These are phyloP conservation scores for Melanotaenia pygmaea DNA, from an alignment of 2,797 vertebrate species.

Conservation along the genomic window DNA sequence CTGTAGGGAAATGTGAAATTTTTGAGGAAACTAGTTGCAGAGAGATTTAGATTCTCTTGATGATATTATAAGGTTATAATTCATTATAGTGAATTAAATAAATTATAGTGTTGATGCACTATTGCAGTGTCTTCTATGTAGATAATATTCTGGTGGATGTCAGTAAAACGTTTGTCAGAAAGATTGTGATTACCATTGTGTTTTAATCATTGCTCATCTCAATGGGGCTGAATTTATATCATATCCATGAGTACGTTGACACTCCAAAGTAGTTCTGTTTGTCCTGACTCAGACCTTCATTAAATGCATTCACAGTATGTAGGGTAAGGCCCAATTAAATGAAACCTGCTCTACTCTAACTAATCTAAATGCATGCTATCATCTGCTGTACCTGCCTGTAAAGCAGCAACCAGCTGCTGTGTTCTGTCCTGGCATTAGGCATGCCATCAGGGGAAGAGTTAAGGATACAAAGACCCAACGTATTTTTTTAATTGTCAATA, in stretches of 20 bases:
- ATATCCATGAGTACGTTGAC: not conserved
- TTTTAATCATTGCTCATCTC: not conserved
- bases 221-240: not conserved
- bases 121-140: not conserved
- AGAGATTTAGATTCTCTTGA: not conserved
- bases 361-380: slow-evolving; percentile 69
- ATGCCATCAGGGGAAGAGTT: slow-evolving; percentile 28
- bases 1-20: not conserved
- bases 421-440: slow-evolving; percentile 24
- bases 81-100: not conserved
- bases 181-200: not conserved
- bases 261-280: slow-evolving; percentile 12
- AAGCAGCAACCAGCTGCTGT: slow-evolving; percentile 66
- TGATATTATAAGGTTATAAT: not conserved
- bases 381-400: slow-evolving; percentile 69
- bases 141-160: not conserved
- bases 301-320: slow-evolving; percentile 66
- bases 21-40: not conserved
- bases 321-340: slow-evolving; percentile 77
- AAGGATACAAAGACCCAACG: not conserved
- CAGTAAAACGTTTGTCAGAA: not conserved
- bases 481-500: not conserved
- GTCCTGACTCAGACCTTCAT: slow-evolving; percentile 28
- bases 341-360: slow-evolving; percentile 59
- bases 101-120: not conserved